Percentiles rank a stretch among this genome's conserved stretches.
These are phyloP conservation scores for Bembecia ichneumoniformis DNA, from an alignment of 2,888 invertebrate genomes.

Conservation along the genomic window DNA sequence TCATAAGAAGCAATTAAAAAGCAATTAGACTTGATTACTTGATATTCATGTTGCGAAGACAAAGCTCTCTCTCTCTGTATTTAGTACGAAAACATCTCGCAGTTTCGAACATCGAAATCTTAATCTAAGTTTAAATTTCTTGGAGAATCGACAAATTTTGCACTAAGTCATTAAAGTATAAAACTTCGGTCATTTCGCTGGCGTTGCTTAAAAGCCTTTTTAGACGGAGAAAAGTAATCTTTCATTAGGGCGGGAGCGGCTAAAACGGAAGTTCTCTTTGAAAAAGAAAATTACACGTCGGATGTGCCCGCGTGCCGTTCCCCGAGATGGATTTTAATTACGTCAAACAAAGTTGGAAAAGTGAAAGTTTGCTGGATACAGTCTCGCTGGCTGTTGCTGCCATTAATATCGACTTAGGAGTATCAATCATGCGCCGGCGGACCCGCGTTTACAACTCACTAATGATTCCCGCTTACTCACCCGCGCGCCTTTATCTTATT, in stretches of 20 bases:
- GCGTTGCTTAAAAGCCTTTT: conserved; percentile 73
- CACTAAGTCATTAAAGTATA: conserved; percentile 73
- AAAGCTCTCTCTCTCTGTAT: conserved; percentile 31
- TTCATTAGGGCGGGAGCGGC: conserved; percentile 68
- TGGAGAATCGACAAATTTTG: conserved; percentile 69
- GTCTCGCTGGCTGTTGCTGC: conserved; percentile 14
- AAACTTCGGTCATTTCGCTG: conserved; percentile 71
- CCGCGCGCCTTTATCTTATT: not conserved
- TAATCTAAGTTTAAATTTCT: conserved; percentile 73
- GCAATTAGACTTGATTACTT: conserved; percentile 62
- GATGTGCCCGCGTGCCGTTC: conserved; percentile 54
- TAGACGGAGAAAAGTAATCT: conserved; percentile 71
- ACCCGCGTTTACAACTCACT: conserved; percentile 28
- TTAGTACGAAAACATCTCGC: conserved; percentile 49
- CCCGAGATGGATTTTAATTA: conserved; percentile 70
- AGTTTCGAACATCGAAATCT: conserved; percentile 67
- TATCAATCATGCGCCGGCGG: conserved; percentile 15
- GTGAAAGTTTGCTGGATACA: conserved; percentile 33
- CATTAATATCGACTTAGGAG: conserved; percentile 26
- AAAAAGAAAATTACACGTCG: conserved; percentile 70
- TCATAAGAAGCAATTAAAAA: conserved; percentile 66
- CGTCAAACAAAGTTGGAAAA: conserved; percentile 59
- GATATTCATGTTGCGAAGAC: conserved; percentile 60
- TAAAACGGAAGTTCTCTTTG: conserved; percentile 72
- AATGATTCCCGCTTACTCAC: conserved; percentile 15